These are phyloP conservation scores for Temnothorax longispinosus DNA, from an alignment of 1,140 invertebrate species.

Conservation along the genomic window DNA sequence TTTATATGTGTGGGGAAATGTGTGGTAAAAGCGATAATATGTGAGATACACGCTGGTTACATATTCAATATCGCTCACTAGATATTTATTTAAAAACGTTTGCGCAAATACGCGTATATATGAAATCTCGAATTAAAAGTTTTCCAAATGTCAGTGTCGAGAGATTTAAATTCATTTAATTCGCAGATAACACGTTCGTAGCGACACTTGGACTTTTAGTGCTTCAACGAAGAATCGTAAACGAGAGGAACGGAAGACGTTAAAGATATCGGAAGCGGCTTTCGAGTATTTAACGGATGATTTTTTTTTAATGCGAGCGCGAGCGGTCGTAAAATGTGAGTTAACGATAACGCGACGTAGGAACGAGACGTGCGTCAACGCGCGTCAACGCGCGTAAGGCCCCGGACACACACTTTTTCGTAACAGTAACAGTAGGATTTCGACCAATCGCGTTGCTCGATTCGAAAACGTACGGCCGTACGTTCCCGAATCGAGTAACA, in stretches of 20 bases:
- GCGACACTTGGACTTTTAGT: background rate
- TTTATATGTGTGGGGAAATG: background rate
- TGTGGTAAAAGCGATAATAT: background rate
- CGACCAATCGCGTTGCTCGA: too few species aligned
- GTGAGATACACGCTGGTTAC: background rate
- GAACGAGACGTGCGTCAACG: background rate
- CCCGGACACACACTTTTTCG: too few species aligned
- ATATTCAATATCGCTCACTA: background rate
- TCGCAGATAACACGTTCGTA: background rate
- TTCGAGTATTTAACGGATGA: constrained; percentile 5
- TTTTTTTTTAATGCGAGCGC: constrained; percentile 2
- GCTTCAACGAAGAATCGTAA: constrained; percentile 11
- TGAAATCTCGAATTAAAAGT: background rate
- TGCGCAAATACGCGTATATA: background rate
- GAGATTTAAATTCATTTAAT: background rate
- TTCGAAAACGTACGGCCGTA: too few species aligned
- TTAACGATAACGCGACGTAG: background rate
- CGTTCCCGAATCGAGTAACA: too few species aligned
- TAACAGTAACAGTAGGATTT: too few species aligned
- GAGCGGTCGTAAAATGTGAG: constrained; percentile 27
- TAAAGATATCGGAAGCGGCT: constrained; percentile 31
- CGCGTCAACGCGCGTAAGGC: too few species aligned
- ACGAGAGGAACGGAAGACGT: background rate
- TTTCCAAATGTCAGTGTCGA: background rate
- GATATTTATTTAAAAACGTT: background rate